phyloP scores from a whole-genome alignment of 2,797 vertebrate species.

The Threskiornis aethiopicus region DNA sequence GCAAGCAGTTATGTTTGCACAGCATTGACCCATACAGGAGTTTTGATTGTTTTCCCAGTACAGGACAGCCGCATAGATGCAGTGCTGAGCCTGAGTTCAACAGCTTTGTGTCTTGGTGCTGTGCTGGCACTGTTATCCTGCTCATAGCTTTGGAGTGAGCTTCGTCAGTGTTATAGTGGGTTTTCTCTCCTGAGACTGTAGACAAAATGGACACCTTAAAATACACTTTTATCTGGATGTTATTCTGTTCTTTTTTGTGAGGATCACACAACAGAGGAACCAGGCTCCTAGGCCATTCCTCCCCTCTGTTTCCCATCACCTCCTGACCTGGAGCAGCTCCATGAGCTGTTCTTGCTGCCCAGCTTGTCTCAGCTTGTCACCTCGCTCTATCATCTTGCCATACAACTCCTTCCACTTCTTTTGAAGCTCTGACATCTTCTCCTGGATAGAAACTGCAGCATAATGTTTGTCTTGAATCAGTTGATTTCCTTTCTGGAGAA shows the following conservation, averaged over 20 bases:
- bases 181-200: background rate
- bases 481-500: constrained; percentile 78
- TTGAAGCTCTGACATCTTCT: constrained; percentile 74
- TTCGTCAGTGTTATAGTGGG: rapidly evolving
- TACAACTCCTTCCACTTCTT: constrained; percentile 82
- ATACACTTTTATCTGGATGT: background rate
- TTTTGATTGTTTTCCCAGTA: background rate
- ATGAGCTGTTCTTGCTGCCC: constrained; percentile 88
- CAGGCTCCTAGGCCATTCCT: background rate
- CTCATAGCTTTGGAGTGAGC: background rate
- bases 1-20: background rate
- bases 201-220: background rate
- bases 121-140: background rate
- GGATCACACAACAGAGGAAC: background rate
- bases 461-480: constrained; percentile 75
- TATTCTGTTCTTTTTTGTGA: background rate
- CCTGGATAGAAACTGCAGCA: constrained; percentile 72
- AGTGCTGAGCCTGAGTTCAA: background rate
- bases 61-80: background rate
- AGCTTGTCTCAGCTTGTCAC: constrained; percentile 85
- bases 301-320: background rate
- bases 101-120: background rate
- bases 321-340: constrained; percentile 81
- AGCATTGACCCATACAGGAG: background rate
- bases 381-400: constrained; percentile 82